Conservation (phyloP, 2,113 vertebrate species). For the Dicaeum eximium region DNA sequence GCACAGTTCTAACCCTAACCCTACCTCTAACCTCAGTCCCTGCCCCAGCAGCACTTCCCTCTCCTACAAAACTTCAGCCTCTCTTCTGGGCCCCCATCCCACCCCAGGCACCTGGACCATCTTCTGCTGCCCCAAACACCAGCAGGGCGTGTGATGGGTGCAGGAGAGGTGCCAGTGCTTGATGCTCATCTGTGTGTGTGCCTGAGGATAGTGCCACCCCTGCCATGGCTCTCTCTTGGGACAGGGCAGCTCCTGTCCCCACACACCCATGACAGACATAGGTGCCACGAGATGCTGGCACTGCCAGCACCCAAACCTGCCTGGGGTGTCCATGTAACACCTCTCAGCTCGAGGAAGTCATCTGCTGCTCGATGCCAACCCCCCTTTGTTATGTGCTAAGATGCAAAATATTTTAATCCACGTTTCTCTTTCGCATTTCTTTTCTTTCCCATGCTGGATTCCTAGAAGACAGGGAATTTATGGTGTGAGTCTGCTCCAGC, state of each 20-base stretch:
- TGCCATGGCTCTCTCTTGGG: rapidly evolving
- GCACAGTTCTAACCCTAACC: not conserved
- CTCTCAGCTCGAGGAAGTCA: not conserved
- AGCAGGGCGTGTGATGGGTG: rapidly evolving
- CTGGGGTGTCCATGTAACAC: not conserved
- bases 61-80: not conserved
- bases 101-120: rapidly evolving
- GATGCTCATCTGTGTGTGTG: rapidly evolving
- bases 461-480: conserved; percentile 85
- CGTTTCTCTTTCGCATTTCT: conserved; percentile 64
- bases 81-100: not conserved
- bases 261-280: rapidly evolving
- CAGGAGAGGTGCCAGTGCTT: not conserved
- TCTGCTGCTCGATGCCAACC: conserved; percentile 52
- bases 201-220: rapidly evolving
- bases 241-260: not conserved
- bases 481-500: conserved; percentile 77
- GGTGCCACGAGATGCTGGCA: rapidly evolving
- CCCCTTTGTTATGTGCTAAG: conserved; percentile 67
- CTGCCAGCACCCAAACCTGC: rapidly evolving
- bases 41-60: not conserved
- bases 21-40: not conserved
- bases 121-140: not conserved
- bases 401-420: conserved; percentile 78
- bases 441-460: conserved; percentile 81